phyloP scores from a whole-genome alignment of 2,797 vertebrate genomes.

The Toxotes lorentzi region DNA sequence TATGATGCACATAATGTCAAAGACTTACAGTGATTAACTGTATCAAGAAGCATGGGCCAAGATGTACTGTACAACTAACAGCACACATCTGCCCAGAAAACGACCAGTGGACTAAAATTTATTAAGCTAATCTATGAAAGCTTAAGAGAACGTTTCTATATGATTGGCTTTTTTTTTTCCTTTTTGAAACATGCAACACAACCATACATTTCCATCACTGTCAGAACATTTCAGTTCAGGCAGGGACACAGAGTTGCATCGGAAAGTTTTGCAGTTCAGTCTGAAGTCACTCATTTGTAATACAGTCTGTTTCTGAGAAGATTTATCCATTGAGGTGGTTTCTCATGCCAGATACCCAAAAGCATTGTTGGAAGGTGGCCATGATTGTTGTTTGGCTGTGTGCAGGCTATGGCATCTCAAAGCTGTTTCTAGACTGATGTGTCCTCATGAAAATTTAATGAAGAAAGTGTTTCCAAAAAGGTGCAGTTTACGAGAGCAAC shows the following conservation, averaged over 20 bases:
- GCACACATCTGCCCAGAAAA: constrained; percentile 40
- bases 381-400: constrained; percentile 84
- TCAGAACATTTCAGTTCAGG: constrained; percentile 63
- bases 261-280: constrained; percentile 74
- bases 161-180: neutral
- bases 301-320: constrained; percentile 71
- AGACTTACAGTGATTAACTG: constrained; percentile 20
- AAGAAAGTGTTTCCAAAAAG: constrained; percentile 84
- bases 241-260: constrained; percentile 66
- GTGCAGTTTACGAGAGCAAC: constrained; percentile 75
- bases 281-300: constrained; percentile 76
- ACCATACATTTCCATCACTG: constrained; percentile 26
- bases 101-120: constrained; percentile 5
- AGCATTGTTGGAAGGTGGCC: constrained; percentile 89
- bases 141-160: neutral
- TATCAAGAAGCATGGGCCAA: constrained; percentile 21
- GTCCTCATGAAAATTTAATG: constrained; percentile 91
- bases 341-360: constrained; percentile 91
- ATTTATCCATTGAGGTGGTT: constrained; percentile 80
- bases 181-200: constrained; percentile 22
- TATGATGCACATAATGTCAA: constrained; percentile 22
- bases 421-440: constrained; percentile 87
- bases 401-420: constrained; percentile 82
- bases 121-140: constrained; percentile 9
- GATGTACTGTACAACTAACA: constrained; percentile 23